These are phyloP conservation scores for Halictus rubicundus DNA, from an alignment of 1,140 invertebrate species.

Conservation along the genomic window DNA sequence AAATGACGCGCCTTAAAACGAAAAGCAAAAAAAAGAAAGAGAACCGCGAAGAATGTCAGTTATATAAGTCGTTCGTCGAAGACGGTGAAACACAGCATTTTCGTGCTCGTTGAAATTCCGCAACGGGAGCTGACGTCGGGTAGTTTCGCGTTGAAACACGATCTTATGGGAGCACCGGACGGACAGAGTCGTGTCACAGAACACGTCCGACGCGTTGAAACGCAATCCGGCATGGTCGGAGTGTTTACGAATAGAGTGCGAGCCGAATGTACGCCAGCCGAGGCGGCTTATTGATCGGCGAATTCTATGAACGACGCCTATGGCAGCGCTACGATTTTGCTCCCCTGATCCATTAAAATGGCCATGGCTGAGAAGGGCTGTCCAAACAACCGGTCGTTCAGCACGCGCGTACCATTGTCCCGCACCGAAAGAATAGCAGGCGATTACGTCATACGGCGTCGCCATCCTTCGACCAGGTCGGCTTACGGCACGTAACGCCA, in stretches of 20 bases:
- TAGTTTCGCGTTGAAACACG: constrained; percentile 3
- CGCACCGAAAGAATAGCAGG: too few species aligned
- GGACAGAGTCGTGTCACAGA: neutral
- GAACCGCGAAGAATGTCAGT: neutral
- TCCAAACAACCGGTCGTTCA: constrained; percentile 1
- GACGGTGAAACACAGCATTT: neutral
- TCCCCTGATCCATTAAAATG: constrained; percentile 32
- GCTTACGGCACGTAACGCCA: neutral
- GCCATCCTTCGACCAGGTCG: neutral
- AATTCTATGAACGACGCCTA: constrained; percentile 9
- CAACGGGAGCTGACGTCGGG: neutral
- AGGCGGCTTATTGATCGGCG: constrained; percentile 35
- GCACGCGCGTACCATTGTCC: neutral
- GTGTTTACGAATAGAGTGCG: constrained; percentile 12
- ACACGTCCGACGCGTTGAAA: constrained; percentile 15
- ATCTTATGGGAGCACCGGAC: neutral
- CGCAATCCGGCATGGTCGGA: constrained; percentile 1
- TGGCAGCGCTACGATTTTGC: constrained; percentile 8
- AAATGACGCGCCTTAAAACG: too few species aligned
- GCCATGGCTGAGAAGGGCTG: constrained; percentile 17
- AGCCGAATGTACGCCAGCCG: neutral
- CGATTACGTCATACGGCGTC: neutral
- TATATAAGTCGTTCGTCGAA: neutral
- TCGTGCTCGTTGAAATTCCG: neutral
- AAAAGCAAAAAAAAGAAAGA: neutral